Percentiles rank a stretch among this genome's conserved stretches.
Evolutionary conservation across 2,797 vertebrate genomes (phyloP).

Genomic region (Acanthopagrus latus): DNA sequence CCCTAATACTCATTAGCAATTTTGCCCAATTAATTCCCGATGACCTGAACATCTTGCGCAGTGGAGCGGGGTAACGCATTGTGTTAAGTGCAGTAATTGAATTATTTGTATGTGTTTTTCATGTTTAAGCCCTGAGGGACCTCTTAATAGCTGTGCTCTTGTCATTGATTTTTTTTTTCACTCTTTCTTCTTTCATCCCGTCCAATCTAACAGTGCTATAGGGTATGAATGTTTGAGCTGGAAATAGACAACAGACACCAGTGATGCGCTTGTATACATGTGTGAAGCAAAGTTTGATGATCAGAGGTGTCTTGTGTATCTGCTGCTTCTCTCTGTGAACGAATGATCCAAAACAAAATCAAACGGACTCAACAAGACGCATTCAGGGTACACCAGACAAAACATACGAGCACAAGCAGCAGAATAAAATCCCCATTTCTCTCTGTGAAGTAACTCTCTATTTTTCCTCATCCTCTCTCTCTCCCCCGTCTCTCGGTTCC

Average conservation of each 20-base stretch:
- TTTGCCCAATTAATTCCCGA: constrained; percentile 42
- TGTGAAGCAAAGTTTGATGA: constrained; percentile 39
- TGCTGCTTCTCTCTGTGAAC: constrained; percentile 51
- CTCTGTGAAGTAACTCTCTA: constrained; percentile 24
- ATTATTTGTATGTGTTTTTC: constrained; percentile 59
- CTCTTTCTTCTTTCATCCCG: constrained; percentile 18
- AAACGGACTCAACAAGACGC: constrained; percentile 51
- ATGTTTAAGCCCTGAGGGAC: constrained; percentile 53
- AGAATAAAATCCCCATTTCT: constrained; percentile 3
- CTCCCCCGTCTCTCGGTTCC: constrained; percentile 53
- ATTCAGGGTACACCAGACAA: constrained; percentile 29
- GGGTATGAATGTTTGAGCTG: constrained; percentile 23
- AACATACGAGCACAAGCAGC: constrained; percentile 31
- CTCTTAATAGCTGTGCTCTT: constrained; percentile 37
- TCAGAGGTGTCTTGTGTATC: constrained; percentile 36
- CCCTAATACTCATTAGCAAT: constrained; percentile 26
- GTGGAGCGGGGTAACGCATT: constrained; percentile 24
- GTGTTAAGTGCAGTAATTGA: constrained; percentile 42
- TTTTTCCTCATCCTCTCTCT: constrained; percentile 39
- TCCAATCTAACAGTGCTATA: not conserved
- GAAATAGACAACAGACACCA: constrained; percentile 33
- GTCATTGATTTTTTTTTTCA: constrained; percentile 36
- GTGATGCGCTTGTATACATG: not conserved
- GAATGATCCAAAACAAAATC: constrained; percentile 57
- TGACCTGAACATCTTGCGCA: constrained; percentile 41